A percentile compares a stretch with the other conserved stretches of the same genome.
Conservation (phyloP, 2,888 invertebrate species). For the Monopis laevigella region DNA sequence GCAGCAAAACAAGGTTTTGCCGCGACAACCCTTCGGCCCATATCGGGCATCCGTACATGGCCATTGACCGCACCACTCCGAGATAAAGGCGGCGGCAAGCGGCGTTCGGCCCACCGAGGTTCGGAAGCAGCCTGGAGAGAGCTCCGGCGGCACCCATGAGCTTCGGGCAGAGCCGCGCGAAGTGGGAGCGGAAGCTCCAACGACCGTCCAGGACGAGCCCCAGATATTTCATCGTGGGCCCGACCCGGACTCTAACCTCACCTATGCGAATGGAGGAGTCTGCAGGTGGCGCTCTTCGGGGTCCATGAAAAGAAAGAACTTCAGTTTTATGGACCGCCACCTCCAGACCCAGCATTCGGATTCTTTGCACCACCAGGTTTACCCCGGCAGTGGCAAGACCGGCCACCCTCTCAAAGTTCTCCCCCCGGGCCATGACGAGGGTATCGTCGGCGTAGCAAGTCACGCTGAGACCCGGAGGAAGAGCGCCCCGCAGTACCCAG, state of each 20-base stretch:
- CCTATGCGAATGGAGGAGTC: not conserved
- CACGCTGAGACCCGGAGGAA: not conserved
- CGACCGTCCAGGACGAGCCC: constrained; percentile 16
- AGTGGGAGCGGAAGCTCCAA: constrained; percentile 16
- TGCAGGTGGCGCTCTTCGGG: not conserved
- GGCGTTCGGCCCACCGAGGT: not conserved
- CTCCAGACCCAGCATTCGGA: not conserved
- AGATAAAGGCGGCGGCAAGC: not conserved
- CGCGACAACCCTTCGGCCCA: not conserved
- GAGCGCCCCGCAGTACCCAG: constrained; percentile 13
- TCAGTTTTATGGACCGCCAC: not conserved
- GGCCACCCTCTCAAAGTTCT: not conserved
- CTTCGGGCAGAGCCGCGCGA: constrained; percentile 5
- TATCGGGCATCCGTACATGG: constrained; percentile 1
- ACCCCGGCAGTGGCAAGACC: not conserved
- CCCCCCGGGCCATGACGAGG: constrained; percentile 12
- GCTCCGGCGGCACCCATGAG: not conserved
- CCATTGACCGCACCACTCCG: constrained; percentile 1
- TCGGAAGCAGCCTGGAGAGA: not conserved
- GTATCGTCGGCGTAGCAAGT: constrained; percentile 18
- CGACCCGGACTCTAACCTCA: constrained; percentile 10
- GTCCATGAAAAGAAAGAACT: not conserved
- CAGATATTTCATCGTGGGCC: constrained; percentile 15
- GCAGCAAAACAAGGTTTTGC: not conserved
- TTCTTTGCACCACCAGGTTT: not conserved